phyloP scores from a whole-genome alignment of 1,140 invertebrate genomes.

The Epicauta chinensis region DNA sequence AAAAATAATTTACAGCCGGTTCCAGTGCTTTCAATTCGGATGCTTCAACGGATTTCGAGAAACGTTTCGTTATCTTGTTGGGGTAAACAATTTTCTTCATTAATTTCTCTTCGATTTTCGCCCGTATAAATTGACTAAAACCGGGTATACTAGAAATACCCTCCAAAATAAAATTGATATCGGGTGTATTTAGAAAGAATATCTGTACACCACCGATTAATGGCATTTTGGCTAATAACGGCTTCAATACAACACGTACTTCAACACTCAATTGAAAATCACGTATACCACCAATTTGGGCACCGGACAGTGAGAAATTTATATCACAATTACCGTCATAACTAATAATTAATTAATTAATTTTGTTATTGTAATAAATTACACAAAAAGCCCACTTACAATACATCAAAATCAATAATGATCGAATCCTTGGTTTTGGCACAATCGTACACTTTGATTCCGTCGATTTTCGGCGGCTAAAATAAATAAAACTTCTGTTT shows the following conservation, averaged over 20 bases:
- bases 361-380: conserved; percentile 1
- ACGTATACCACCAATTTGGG: conserved; percentile 75
- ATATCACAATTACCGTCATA: conserved; percentile 93
- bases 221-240: conserved; percentile 78
- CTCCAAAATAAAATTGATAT: conserved; percentile 91
- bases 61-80: conserved; percentile 80
- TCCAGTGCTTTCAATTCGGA: conserved; percentile 74
- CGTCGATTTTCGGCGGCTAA: conserved; percentile 83
- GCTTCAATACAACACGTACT: conserved; percentile 87
- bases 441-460: conserved; percentile 90
- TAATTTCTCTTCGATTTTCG: conserved; percentile 82
- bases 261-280: conserved; percentile 86
- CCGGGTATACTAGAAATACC: conserved; percentile 89
- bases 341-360: conserved; percentile 47
- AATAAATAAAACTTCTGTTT: conserved; percentile 22
- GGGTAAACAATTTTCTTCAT: conserved; percentile 83
- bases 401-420: conserved; percentile 88
- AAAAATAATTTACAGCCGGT: conserved; percentile 62
- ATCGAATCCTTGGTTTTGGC: conserved; percentile 87
- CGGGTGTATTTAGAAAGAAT: conserved; percentile 91
- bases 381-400: conserved; percentile 64
- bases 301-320: conserved; percentile 73
- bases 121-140: conserved; percentile 78
- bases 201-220: conserved; percentile 84
- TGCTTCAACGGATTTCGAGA: conserved; percentile 71